A percentile compares a stretch with the other conserved stretches of the same genome.
These are phyloP conservation scores for Sciurus niger DNA, from an alignment of 2,113 vertebrate species.

Conservation along the genomic window DNA sequence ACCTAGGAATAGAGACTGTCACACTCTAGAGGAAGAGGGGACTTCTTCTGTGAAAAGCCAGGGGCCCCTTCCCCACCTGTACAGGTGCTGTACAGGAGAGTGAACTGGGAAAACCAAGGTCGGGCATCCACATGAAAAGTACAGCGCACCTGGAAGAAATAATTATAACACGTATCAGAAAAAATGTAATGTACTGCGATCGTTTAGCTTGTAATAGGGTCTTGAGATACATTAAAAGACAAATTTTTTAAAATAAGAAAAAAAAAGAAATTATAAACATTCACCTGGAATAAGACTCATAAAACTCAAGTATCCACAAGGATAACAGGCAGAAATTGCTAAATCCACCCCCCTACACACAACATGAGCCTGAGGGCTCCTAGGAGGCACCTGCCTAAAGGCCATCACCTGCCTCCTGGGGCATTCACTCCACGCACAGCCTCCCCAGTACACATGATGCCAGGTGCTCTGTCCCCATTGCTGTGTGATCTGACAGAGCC, in stretches of 20 bases:
- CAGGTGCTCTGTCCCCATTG: too few species aligned
- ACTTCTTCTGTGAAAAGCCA: neutral
- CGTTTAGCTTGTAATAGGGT: neutral
- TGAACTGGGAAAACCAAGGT: neutral
- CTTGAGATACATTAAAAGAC: neutral
- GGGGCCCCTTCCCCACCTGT: fast-evolving
- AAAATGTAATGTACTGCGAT: neutral
- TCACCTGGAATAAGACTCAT: neutral
- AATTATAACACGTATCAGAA: neutral
- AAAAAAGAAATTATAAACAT: neutral
- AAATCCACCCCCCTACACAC: too few species aligned
- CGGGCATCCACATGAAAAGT: neutral
- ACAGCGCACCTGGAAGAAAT: conserved; percentile 65
- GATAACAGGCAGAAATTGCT: neutral
- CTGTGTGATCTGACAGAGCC: neutral
- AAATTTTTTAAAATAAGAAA: neutral
- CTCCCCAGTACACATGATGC: neutral
- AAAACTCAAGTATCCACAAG: neutral
- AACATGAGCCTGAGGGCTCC: neutral
- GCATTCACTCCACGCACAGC: neutral
- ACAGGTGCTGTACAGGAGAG: conserved; percentile 60
- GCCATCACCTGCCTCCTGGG: neutral
- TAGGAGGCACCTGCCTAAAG: neutral
- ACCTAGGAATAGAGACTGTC: neutral
- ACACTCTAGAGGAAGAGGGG: neutral